Evolutionary conservation across 2,797 vertebrate species (phyloP).

Genomic region (Lates japonicus): DNA sequence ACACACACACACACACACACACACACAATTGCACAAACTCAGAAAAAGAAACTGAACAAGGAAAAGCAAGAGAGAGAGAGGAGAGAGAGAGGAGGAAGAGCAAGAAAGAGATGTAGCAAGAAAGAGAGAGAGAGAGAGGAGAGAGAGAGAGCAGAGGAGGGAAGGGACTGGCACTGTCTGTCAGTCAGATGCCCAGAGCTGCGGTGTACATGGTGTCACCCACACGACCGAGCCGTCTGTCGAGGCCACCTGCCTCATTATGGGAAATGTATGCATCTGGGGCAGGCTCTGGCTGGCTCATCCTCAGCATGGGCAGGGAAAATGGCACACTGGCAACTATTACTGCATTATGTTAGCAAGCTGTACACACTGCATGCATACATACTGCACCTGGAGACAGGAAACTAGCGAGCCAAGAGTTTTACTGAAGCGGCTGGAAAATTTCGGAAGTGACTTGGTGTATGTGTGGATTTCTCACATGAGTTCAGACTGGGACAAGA

Average conservation of each 20-base stretch:
- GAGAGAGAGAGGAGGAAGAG: conserved; percentile 37
- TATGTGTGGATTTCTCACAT: conserved; percentile 38
- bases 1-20: conserved; percentile 29
- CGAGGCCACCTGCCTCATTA: conserved; percentile 86
- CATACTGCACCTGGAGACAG: conserved; percentile 41
- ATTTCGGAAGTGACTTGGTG: conserved; percentile 55
- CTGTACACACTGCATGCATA: conserved; percentile 74
- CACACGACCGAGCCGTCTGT: conserved; percentile 84
- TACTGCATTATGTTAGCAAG: conserved; percentile 82
- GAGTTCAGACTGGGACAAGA: conserved; percentile 51
- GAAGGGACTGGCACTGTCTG: conserved; percentile 82
- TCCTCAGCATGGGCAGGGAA: conserved; percentile 79
- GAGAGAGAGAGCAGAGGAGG: conserved; percentile 56
- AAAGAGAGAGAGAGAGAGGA: conserved; percentile 41
- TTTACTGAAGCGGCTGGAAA: conserved; percentile 60
- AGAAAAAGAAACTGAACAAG: conserved; percentile 57
- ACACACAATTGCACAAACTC: conserved; percentile 37
- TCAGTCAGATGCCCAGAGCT: conserved; percentile 86
- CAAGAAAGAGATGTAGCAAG: conserved; percentile 52
- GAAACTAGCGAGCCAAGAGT: conserved; percentile 57
- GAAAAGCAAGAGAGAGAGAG: conserved; percentile 25
- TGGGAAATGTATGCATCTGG: conserved; percentile 87
- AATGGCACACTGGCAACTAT: conserved; percentile 82
- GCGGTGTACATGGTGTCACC: conserved; percentile 81
- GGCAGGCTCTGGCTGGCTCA: conserved; percentile 82